phyloP scores from a whole-genome alignment of 2,797 vertebrate species.

The Podargus strigoides region DNA sequence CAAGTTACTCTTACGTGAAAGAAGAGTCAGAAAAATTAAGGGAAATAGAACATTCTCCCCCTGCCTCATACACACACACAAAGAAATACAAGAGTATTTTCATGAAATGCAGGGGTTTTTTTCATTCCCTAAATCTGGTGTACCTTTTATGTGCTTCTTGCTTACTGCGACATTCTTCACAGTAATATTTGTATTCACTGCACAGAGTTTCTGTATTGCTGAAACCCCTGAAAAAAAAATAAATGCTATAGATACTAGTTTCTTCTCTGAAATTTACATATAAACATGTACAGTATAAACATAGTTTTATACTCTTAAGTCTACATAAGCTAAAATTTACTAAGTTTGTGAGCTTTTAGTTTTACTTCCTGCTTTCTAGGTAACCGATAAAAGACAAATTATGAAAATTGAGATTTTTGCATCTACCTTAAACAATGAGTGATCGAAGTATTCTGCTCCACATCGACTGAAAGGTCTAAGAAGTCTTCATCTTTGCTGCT shows the following conservation, averaged over 20 bases:
- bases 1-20: not conserved
- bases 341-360: not conserved
- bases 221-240: constrained; percentile 73
- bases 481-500: constrained; percentile 87
- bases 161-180: constrained; percentile 85
- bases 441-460: constrained; percentile 85
- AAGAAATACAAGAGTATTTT: not conserved
- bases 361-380: not conserved
- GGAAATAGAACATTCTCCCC: not conserved
- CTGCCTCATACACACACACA: not conserved
- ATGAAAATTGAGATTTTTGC: not conserved
- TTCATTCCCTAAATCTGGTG: not conserved
- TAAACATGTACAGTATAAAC: not conserved
- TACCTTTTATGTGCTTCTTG: constrained; percentile 85
- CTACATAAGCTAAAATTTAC: not conserved
- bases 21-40: not conserved
- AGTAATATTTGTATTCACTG: constrained; percentile 85
- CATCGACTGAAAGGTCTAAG: constrained; percentile 84
- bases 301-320: not conserved
- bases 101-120: not conserved
- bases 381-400: not conserved
- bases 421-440: constrained; percentile 82
- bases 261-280: not conserved
- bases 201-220: constrained; percentile 85
- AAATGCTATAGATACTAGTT: not conserved